Conservation (phyloP, 2,888 invertebrate species). For the Eilema caniola region DNA sequence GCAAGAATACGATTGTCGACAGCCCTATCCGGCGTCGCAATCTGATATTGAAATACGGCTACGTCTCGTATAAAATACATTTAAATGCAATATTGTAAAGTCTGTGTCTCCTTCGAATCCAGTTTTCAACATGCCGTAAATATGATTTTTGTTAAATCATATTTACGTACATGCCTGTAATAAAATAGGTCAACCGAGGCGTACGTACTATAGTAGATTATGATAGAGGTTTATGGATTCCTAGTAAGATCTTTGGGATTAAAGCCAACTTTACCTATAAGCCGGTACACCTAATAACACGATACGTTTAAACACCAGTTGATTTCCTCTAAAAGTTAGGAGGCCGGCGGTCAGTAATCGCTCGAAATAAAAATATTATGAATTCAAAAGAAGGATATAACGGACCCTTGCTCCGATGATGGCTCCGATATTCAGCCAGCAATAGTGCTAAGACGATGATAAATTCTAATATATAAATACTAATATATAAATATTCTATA, state of each 20-base stretch:
- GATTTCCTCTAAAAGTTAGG: neutral
- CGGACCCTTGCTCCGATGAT: no score
- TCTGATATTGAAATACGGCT: slow-evolving; percentile 50
- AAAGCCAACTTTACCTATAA: neutral
- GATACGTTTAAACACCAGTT: no score
- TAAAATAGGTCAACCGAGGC: neutral
- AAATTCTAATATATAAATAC: no score
- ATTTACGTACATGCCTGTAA: neutral
- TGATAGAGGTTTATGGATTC: neutral
- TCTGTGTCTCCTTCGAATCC: slow-evolving; percentile 16
- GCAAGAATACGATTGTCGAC: slow-evolving; percentile 14
- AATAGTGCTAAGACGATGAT: no score
- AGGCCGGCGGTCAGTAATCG: no score
- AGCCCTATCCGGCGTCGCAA: slow-evolving; percentile 40
- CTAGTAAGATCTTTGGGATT: neutral
- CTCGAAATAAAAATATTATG: no score
- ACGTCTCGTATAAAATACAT: slow-evolving; percentile 41
- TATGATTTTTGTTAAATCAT: slow-evolving; percentile 29
- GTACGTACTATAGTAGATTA: neutral
- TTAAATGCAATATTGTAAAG: slow-evolving; percentile 41
- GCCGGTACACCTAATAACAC: no score
- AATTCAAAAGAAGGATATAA: no score
- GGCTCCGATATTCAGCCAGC: no score
- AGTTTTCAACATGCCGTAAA: no score
- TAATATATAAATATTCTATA: no score